Evolutionary conservation across 2,888 invertebrate genomes (phyloP), one percentile per base, ranked within the genome.

Genomic region (Tetropium fuscum): DNA sequence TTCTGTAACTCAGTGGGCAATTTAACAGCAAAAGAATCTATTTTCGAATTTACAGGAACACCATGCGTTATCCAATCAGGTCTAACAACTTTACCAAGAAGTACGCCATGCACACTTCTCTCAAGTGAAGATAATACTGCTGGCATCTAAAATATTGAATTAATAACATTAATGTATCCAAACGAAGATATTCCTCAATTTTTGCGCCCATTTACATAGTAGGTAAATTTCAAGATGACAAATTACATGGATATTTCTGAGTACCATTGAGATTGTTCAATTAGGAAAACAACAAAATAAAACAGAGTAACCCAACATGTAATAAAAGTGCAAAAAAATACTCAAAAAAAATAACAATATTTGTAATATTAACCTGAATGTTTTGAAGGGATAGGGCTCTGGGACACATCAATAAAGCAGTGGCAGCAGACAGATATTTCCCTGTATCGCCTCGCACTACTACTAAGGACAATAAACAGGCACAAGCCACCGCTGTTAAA

Each of bases 371-470:
- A 80, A 91, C 92, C 84, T 91, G 89, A 67, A 97, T 90, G 77
- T 90, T 88, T 83, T 95, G 95, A 49, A 90, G 85, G 2, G 93
- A 90, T 15, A 95, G 83, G 43, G 88, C 85, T 69, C 90, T 85
- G 0, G 93, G 88, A 51, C 93, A 93, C 92, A 96, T 96, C 36
- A 95, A 86, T 64, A 97, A 85, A 18, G 95, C 92, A 2, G 94
- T 90, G 27, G 94, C 88, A 3, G 97, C 95, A 71, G 91, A 90
- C 3, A 98, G 85, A 72, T 95, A 89, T 75, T 95, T 91, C 59
- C 95, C 95, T 6, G 97, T 94, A 79, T 97, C 94, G 2, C 98
- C 98, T 53, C 94, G 86, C 1, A 97, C 97, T 43, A 98, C 93
- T 8, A 95, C 94, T 60, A 98, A 84, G 53, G 96, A 94, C 49